Evolutionary conservation across 2,113 vertebrate species (phyloP).

Genomic region (Rhabdomys dilectus): DNA sequence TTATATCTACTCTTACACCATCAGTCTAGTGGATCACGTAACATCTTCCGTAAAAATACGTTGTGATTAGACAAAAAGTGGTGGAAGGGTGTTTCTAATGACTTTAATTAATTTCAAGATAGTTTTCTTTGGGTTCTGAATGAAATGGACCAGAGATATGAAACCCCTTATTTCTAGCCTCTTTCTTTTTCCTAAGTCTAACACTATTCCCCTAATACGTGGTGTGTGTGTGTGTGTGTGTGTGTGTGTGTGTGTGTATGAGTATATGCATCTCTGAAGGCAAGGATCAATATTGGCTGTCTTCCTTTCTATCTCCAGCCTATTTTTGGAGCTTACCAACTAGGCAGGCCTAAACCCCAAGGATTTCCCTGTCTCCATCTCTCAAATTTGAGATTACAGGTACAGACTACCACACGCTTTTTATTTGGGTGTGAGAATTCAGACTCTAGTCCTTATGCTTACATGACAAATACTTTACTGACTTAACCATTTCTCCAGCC

Average conservation of each 20-base stretch:
- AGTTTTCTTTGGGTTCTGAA: background rate
- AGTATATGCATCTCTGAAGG: background rate
- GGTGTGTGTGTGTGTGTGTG: background rate
- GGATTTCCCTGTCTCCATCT: background rate
- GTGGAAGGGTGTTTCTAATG: background rate
- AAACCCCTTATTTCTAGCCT: background rate
- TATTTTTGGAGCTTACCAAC: background rate
- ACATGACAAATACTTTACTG: background rate
- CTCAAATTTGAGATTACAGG: background rate
- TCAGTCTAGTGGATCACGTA: background rate
- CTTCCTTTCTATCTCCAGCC: background rate
- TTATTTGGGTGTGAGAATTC: background rate
- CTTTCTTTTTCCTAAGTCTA: background rate
- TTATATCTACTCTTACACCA: background rate
- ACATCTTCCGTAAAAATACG: background rate
- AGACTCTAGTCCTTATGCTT: background rate
- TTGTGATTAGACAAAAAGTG: background rate
- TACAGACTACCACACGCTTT: background rate
- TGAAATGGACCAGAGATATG: background rate
- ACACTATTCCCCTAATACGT: background rate
- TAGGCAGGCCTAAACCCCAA: background rate
- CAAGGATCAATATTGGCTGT: background rate
- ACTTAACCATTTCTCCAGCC: background rate
- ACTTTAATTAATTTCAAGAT: background rate
- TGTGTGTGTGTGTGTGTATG: background rate